A percentile compares a stretch with the other conserved stretches of the same genome.
Conservation (phyloP, 1,140 invertebrate species). For the Bombus superbus region DNA sequence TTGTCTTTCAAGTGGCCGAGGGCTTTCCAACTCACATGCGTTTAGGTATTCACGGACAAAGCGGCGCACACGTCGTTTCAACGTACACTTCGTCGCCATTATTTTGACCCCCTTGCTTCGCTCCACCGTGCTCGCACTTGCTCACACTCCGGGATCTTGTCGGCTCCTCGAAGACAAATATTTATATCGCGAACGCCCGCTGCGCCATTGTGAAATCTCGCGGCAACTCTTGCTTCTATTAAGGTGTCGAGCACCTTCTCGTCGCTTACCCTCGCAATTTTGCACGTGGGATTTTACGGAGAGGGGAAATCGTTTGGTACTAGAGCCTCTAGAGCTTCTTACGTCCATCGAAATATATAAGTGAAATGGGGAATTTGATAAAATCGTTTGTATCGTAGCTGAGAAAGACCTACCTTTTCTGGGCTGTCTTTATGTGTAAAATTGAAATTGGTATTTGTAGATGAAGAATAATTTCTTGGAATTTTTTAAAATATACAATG, state of each 20-base stretch:
- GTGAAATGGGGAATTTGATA: conserved; percentile 18
- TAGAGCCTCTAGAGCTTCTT: background rate
- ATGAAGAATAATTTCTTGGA: too few relatives aligned
- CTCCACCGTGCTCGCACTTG: conserved; percentile 53
- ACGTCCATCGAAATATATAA: background rate
- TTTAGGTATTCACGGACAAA: conserved; percentile 46
- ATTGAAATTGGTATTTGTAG: too few relatives aligned
- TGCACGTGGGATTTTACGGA: background rate
- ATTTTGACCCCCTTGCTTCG: conserved; percentile 61
- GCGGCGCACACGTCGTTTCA: conserved; percentile 26
- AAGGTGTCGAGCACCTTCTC: conserved; percentile 46
- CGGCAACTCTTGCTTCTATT: conserved; percentile 55
- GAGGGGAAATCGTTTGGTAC: background rate
- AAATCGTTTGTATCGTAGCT: background rate
- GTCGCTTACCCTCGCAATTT: background rate
- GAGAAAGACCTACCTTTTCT: background rate
- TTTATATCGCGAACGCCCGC: conserved; percentile 77
- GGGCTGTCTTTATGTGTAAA: too few relatives aligned
- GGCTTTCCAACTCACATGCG: conserved; percentile 65
- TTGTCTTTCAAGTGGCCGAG: conserved; percentile 67
- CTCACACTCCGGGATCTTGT: conserved; percentile 47
- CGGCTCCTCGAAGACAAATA: conserved; percentile 74
- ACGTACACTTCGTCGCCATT: conserved; percentile 57
- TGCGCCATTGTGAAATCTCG: conserved; percentile 71
- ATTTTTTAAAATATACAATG: too few relatives aligned